Conservation (phyloP, 2,113 vertebrate genomes). For the Toxotes jaculatrix region DNA sequence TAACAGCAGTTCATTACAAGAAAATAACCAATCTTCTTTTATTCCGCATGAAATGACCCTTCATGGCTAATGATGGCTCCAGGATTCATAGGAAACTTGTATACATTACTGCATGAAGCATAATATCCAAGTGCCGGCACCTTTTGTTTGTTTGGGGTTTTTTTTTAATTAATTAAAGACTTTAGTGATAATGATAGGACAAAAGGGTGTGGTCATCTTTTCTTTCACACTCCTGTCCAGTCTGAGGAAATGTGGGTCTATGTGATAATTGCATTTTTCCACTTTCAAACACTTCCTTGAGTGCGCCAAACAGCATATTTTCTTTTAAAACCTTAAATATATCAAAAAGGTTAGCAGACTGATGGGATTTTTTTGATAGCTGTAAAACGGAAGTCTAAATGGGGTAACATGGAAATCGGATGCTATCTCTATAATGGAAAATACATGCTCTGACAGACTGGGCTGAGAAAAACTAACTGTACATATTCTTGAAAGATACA, state of each 20-base stretch:
- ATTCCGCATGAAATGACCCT: slow-evolving; percentile 13
- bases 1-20: neutral
- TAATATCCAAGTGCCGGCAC: slow-evolving; percentile 1
- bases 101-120: neutral
- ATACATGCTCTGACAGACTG: slow-evolving; percentile 92
- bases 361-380: slow-evolving; percentile 94
- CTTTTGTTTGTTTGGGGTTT: neutral
- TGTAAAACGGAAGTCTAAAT: slow-evolving; percentile 94
- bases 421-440: slow-evolving; percentile 96
- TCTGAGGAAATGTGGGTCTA: slow-evolving; percentile 40
- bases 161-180: slow-evolving; percentile 16
- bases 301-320: slow-evolving; percentile 85
- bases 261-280: slow-evolving; percentile 81
- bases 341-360: slow-evolving; percentile 93
- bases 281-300: slow-evolving; percentile 90
- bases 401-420: slow-evolving; percentile 90
- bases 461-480: slow-evolving; percentile 85
- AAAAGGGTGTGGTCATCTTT: slow-evolving; percentile 20
- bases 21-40: slow-evolving; percentile 18
- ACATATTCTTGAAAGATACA: slow-evolving; percentile 84
- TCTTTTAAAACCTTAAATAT: slow-evolving; percentile 87
- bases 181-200: slow-evolving; percentile 22
- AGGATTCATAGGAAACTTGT: slow-evolving; percentile 12
- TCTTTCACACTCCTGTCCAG: slow-evolving; percentile 5
- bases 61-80: slow-evolving; percentile 2